Evolutionary conservation across 2,888 invertebrate species (phyloP).

Genomic region (Agrypnus murinus): DNA sequence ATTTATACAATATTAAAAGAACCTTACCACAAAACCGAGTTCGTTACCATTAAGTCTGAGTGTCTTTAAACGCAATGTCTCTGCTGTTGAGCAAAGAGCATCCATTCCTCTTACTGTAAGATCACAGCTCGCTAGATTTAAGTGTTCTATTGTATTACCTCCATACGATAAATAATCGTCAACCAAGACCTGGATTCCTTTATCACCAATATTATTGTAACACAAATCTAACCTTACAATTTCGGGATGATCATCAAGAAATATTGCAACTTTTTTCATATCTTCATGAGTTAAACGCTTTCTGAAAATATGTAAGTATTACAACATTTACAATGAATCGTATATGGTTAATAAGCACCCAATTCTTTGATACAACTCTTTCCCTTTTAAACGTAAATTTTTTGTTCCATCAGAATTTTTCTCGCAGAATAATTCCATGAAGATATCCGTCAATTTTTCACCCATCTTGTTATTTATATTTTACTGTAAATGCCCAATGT

Average conservation of each 20-base stretch:
- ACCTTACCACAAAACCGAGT: slow-evolving; percentile 71
- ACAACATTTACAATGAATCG: too few relatives aligned
- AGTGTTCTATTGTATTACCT: slow-evolving; percentile 71
- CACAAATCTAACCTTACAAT: slow-evolving; percentile 74
- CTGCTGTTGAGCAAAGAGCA: slow-evolving; percentile 55
- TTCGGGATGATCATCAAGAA: slow-evolving; percentile 70
- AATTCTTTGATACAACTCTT: slow-evolving; percentile 71
- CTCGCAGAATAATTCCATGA: slow-evolving; percentile 68
- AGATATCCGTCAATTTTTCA: slow-evolving; percentile 59
- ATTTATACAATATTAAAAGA: not conserved
- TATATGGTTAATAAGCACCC: slow-evolving; percentile 59
- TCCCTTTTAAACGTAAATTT: slow-evolving; percentile 73
- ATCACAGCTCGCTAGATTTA: slow-evolving; percentile 76
- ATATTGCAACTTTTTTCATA: slow-evolving; percentile 72
- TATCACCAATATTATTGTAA: slow-evolving; percentile 75
- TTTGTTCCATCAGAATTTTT: slow-evolving; percentile 75
- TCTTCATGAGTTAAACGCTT: slow-evolving; percentile 72
- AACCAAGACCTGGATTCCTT: slow-evolving; percentile 71
- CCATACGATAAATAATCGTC: slow-evolving; percentile 71
- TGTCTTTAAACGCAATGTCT: slow-evolving; percentile 71
- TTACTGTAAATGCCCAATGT: too few relatives aligned
- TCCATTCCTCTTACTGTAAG: slow-evolving; percentile 71
- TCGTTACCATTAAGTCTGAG: slow-evolving; percentile 77
- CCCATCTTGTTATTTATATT: too few relatives aligned
- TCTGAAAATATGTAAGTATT: slow-evolving; percentile 61